These are phyloP conservation scores for Chrysochloris asiatica DNA, from an alignment of 2,113 vertebrate species.

Conservation along the genomic window DNA sequence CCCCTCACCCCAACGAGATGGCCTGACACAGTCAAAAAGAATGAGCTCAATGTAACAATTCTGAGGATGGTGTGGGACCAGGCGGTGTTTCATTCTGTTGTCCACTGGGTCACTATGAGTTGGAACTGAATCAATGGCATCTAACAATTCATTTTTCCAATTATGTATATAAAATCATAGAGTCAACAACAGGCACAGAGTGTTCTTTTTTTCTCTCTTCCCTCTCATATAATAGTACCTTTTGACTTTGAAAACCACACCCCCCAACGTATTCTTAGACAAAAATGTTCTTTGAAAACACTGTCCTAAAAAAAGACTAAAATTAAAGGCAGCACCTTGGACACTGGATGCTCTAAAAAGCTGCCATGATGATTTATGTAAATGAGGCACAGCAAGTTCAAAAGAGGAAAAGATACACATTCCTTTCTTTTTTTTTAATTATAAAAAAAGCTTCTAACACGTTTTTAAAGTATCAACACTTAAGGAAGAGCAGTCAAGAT, in stretches of 20 bases:
- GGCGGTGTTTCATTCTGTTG: too few species aligned
- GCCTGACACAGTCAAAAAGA: too few species aligned
- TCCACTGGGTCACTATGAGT: too few species aligned
- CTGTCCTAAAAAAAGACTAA: not conserved
- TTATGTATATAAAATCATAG: not conserved
- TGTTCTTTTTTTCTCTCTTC: not conserved
- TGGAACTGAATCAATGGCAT: too few species aligned
- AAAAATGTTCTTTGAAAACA: slow-evolving; percentile 39
- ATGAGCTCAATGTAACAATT: too few species aligned
- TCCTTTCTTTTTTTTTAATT: too few species aligned
- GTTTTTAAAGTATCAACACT: too few species aligned
- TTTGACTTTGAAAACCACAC: not conserved
- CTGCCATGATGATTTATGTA: not conserved
- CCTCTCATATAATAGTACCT: not conserved
- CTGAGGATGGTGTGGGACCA: too few species aligned
- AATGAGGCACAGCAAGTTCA: slow-evolving; percentile 13
- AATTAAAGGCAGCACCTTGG: not conserved
- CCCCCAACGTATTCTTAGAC: too few species aligned
- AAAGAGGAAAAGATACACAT: not conserved
- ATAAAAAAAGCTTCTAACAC: too few species aligned
- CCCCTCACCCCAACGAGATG: too few species aligned
- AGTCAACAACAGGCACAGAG: not conserved
- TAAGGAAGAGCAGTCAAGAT: too few species aligned
- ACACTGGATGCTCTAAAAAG: not conserved
- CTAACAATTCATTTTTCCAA: not conserved